phyloP scores from a whole-genome alignment of 2,888 invertebrate species.

The Luperina testacea region DNA sequence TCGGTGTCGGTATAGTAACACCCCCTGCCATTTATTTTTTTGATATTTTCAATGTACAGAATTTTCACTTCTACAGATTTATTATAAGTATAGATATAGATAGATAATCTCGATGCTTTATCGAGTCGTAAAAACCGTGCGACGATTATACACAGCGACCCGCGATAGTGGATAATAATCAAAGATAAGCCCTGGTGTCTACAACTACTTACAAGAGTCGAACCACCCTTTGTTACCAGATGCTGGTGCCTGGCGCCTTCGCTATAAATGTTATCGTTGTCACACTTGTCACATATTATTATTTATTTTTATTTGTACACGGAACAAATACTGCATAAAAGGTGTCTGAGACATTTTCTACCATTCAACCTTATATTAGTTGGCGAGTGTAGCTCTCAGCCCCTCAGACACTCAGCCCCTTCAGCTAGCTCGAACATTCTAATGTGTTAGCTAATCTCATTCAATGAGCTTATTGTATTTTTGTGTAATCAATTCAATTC shows the following conservation, averaged over 20 bases:
- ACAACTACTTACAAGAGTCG: background rate
- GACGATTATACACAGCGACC: too few relatives aligned
- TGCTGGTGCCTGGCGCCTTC: background rate
- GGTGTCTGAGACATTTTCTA: background rate
- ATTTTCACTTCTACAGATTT: too few relatives aligned
- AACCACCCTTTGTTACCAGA: background rate
- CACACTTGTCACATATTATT: slow-evolving; percentile 37
- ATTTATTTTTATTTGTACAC: too few relatives aligned
- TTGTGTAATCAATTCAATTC: slow-evolving; percentile 55
- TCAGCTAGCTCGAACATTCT: background rate
- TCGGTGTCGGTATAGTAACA: too few relatives aligned
- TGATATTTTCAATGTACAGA: too few relatives aligned
- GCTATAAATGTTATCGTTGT: background rate
- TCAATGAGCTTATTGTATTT: slow-evolving; percentile 42
- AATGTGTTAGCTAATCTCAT: background rate
- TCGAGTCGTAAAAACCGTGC: too few relatives aligned
- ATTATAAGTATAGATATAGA: too few relatives aligned
- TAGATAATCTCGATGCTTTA: too few relatives aligned
- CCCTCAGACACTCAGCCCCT: background rate
- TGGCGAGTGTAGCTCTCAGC: background rate
- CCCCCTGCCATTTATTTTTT: too few relatives aligned
- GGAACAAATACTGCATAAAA: background rate
- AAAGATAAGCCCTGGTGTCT: background rate
- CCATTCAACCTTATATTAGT: background rate
- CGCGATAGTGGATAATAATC: too few relatives aligned